Conservation (phyloP, 2,797 vertebrate species). For the Centroberyx gerrardi region DNA sequence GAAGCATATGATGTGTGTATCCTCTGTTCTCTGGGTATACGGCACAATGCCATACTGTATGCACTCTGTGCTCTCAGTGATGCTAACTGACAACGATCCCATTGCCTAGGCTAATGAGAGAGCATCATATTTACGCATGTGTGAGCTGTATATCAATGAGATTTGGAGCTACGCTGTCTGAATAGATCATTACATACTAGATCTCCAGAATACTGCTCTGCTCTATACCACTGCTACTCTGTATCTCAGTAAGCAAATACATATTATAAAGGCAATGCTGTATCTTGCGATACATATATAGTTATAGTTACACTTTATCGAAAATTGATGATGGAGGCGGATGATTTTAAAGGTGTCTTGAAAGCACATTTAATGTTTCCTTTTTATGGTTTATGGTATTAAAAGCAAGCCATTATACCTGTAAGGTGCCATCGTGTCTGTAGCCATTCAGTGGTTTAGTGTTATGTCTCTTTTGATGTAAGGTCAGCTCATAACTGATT, state of each 20-base stretch:
- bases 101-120: constrained; percentile 53
- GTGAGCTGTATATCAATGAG: constrained; percentile 68
- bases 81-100: constrained; percentile 66
- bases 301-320: constrained; percentile 29
- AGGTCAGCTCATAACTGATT: constrained; percentile 31
- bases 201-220: constrained; percentile 32
- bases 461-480: constrained; percentile 47
- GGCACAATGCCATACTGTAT: constrained; percentile 37
- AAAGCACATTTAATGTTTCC: constrained; percentile 56
- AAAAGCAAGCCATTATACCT: constrained; percentile 59
- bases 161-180: constrained; percentile 49
- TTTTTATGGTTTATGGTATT: constrained; percentile 64
- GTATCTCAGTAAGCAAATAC: constrained; percentile 46
- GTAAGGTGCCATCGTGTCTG: constrained; percentile 56
- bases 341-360: constrained; percentile 54
- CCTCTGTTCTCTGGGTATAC: constrained; percentile 43
- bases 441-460: constrained; percentile 32
- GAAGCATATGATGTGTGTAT: constrained; percentile 43
- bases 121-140: constrained; percentile 68
- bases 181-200: constrained; percentile 55
- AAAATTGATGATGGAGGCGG: constrained; percentile 42
- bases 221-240: constrained; percentile 33
- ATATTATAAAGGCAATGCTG: constrained; percentile 40
- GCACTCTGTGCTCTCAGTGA: constrained; percentile 53
- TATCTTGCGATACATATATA: constrained; percentile 27